Percentiles rank a stretch among this genome's conserved stretches.
Evolutionary conservation across 2,888 invertebrate species (phyloP).

Genomic region (Caenorhabditis panamensis): DNA sequence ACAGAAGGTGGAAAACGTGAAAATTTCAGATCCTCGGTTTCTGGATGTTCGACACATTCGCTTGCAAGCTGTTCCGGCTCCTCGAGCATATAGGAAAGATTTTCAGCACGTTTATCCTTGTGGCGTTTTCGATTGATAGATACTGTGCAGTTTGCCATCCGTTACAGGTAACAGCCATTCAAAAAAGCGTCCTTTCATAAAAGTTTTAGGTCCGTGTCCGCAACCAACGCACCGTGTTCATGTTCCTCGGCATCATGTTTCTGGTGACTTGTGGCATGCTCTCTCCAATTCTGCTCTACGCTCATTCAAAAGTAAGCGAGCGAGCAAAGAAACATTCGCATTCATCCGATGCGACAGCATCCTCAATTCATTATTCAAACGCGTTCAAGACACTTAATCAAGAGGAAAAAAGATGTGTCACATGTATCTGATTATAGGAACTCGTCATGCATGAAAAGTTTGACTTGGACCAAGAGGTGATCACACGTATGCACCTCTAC

Average conservation of each 20-base stretch:
- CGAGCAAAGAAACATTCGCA: background rate
- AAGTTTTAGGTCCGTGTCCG: constrained; percentile 67
- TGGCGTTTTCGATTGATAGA: constrained; percentile 71
- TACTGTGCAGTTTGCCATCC: constrained; percentile 74
- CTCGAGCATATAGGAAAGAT: constrained; percentile 79
- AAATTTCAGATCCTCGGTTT: constrained; percentile 78
- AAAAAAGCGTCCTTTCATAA: too few relatives aligned
- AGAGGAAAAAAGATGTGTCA: constrained; percentile 7
- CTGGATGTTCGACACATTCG: constrained; percentile 81
- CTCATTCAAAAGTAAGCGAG: constrained; percentile 70
- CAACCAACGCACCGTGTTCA: constrained; percentile 63
- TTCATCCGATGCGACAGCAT: background rate
- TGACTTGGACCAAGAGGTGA: constrained; percentile 61
- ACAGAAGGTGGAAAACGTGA: background rate
- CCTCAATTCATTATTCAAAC: constrained; percentile 20
- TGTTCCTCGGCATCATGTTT: constrained; percentile 66
- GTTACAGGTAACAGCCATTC: constrained; percentile 64
- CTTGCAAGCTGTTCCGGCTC: constrained; percentile 81
- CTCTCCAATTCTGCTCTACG: constrained; percentile 69
- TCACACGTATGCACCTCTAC: constrained; percentile 70
- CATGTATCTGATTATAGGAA: constrained; percentile 57
- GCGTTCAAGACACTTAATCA: constrained; percentile 11
- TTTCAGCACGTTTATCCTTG: constrained; percentile 73
- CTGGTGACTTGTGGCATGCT: constrained; percentile 68
- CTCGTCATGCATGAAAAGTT: constrained; percentile 68